These are phyloP conservation scores for Knipowitschia caucasica DNA, from an alignment of 2,797 vertebrate genomes.

Conservation along the genomic window DNA sequence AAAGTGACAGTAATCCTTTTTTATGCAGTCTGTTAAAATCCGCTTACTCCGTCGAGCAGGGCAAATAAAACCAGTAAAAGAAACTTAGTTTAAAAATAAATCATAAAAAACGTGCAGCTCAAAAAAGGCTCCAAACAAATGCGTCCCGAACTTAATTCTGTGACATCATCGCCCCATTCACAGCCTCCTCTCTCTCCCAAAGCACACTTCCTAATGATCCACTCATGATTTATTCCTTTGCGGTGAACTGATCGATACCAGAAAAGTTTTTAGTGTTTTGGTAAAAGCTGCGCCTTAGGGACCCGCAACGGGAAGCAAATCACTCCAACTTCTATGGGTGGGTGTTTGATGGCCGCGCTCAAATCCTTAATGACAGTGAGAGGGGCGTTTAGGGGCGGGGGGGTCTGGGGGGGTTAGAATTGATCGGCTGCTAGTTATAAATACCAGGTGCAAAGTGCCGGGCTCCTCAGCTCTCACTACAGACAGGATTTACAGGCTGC, in stretches of 20 bases:
- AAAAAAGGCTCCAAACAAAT: too few species aligned
- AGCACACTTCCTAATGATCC: conserved; percentile 18
- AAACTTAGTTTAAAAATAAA: too few species aligned
- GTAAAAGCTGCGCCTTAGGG: conserved; percentile 16
- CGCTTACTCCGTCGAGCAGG: too few species aligned
- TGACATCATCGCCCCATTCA: conserved; percentile 3
- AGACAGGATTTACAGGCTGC: conserved; percentile 41
- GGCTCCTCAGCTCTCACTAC: conserved; percentile 27
- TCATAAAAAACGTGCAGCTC: too few species aligned
- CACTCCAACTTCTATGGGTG: conserved; percentile 32
- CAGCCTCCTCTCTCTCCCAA: conserved; percentile 14
- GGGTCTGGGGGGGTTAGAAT: conserved; percentile 42
- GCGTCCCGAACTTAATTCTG: conserved; percentile 4
- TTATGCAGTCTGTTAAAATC: too few species aligned
- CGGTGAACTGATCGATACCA: conserved; percentile 11
- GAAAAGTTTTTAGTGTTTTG: conserved; percentile 26
- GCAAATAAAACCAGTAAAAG: too few species aligned
- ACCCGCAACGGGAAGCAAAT: conserved; percentile 39
- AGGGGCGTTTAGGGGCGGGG: neutral
- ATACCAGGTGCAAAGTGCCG: conserved; percentile 40
- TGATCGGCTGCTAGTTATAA: conserved; percentile 55
- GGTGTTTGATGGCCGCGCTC: conserved; percentile 56
- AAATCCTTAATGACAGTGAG: conserved; percentile 55
- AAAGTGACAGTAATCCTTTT: too few species aligned
- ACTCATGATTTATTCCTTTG: conserved; percentile 22